Percentiles rank a stretch among this genome's conserved stretches.
phyloP scores from a whole-genome alignment of 1,140 invertebrate genomes.

The Aphaenogaster rudis region DNA sequence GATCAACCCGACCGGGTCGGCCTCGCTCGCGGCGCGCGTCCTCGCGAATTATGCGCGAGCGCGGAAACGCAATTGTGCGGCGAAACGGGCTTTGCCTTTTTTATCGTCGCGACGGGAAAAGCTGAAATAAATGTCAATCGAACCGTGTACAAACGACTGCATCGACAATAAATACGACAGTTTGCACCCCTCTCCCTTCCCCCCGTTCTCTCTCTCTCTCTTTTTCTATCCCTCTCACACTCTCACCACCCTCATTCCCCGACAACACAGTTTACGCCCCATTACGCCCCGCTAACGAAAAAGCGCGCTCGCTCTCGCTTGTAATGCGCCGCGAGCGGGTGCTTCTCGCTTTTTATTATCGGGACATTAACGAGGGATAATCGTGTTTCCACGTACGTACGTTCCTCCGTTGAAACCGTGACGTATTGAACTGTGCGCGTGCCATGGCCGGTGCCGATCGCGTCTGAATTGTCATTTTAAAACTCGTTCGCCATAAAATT shows the following conservation, averaged over 20 bases:
- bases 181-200: neutral
- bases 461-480: neutral
- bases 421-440: neutral
- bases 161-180: constrained; percentile 26
- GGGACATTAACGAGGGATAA: constrained; percentile 6
- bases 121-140: constrained; percentile 54
- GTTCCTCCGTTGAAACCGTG: constrained; percentile 20
- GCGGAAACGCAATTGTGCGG: constrained; percentile 2
- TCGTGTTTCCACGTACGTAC: neutral
- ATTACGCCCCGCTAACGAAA: constrained; percentile 26
- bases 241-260: neutral
- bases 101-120: neutral
- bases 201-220: too few species aligned
- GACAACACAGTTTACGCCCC: constrained; percentile 14
- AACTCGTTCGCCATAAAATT: neutral
- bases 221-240: too few species aligned
- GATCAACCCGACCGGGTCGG: neutral
- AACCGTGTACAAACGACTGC: neutral
- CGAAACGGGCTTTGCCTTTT: neutral
- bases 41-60: neutral
- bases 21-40: neutral
- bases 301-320: neutral
- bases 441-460: neutral
- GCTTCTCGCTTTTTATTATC: constrained; percentile 8
- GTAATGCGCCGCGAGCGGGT: neutral